Conservation (phyloP, 2,113 vertebrate species). For the Prunella himalayana region DNA sequence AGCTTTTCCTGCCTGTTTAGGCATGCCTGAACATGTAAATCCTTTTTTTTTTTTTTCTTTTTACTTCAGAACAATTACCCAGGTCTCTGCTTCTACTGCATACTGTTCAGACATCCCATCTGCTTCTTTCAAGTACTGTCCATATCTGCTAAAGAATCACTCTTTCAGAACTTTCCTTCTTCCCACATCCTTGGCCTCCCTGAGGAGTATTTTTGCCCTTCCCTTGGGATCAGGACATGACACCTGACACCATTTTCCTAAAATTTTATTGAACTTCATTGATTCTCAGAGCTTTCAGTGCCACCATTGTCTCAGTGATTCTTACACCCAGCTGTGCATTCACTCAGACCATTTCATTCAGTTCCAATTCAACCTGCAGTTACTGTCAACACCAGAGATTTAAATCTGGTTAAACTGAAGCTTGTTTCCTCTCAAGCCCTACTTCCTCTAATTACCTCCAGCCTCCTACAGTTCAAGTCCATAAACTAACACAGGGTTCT, state of each 20-base stretch:
- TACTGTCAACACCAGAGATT: background rate
- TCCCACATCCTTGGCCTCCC: background rate
- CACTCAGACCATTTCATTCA: background rate
- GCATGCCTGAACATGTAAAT: background rate
- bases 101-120: background rate
- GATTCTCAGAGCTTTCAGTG: background rate
- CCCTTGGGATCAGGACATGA: background rate
- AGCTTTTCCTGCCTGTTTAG: background rate
- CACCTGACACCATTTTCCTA: background rate
- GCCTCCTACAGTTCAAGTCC: background rate
- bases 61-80: background rate
- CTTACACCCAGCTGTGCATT: background rate
- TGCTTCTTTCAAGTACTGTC: background rate
- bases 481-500: background rate
- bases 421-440: background rate
- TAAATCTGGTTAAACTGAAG: background rate
- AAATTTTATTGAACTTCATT: background rate
- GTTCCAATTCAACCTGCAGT: background rate
- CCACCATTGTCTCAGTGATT: background rate
- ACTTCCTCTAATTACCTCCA: background rate
- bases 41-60: background rate
- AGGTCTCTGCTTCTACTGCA: background rate
- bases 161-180: background rate
- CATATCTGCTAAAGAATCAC: background rate
- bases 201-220: background rate